Conservation (phyloP, 2,888 invertebrate species). For the Cordilura impudica region DNA sequence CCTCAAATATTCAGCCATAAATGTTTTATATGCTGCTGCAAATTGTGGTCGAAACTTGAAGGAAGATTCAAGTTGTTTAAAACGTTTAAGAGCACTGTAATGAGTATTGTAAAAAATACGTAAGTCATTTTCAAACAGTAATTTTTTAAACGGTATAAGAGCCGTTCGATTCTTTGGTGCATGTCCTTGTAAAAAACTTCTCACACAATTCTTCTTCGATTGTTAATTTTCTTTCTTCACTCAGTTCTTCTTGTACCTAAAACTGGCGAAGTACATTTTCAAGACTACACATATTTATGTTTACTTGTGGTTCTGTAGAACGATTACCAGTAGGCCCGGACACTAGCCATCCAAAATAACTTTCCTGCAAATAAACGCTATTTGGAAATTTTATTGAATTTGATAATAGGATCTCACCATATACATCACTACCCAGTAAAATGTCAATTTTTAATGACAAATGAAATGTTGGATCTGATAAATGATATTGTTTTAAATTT, state of each 20-base stretch:
- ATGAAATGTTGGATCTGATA: constrained; percentile 16
- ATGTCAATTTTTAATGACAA: constrained; percentile 26
- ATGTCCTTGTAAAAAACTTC: constrained; percentile 24
- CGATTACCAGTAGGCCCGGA: no score
- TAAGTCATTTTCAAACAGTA: not conserved
- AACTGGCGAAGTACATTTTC: constrained; percentile 26
- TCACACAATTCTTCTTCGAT: constrained; percentile 24
- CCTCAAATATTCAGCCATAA: no score
- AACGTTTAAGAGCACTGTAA: constrained; percentile 13
- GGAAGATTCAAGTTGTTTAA: constrained; percentile 30
- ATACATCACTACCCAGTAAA: constrained; percentile 29
- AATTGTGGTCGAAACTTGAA: no score
- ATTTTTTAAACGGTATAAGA: constrained; percentile 36
- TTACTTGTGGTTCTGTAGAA: no score
- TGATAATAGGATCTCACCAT: no score
- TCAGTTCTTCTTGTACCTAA: constrained; percentile 26
- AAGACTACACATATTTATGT: no score
- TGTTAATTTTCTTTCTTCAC: not conserved
- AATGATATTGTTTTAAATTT: not conserved
- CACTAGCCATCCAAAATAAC: constrained; percentile 34
- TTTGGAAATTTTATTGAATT: no score
- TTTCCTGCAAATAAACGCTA: constrained; percentile 40
- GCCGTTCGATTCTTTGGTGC: not conserved
- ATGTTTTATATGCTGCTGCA: no score
- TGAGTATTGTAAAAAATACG: constrained; percentile 15